A percentile compares a stretch with the other conserved stretches of the same genome.
Conservation (phyloP, 2,888 invertebrate species). For the Pterostichus niger region DNA sequence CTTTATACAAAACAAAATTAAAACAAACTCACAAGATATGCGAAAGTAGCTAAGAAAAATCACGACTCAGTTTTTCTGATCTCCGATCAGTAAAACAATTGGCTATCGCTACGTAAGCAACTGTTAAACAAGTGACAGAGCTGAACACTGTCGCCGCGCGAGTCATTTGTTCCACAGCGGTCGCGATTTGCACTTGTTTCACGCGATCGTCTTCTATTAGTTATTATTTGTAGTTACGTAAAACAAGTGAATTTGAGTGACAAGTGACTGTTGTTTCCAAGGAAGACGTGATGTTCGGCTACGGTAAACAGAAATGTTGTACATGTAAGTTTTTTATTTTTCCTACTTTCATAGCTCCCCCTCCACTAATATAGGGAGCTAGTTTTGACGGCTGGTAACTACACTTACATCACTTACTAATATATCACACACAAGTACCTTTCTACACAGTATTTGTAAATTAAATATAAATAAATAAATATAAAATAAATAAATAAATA, state of each 20-base stretch:
- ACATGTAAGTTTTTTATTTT: not conserved
- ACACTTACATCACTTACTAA: too few species aligned
- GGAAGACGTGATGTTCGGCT: not conserved
- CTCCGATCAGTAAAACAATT: not conserved
- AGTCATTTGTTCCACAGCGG: not conserved
- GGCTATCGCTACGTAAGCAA: conserved; percentile 9
- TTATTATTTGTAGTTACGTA: not conserved
- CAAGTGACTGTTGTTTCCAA: not conserved
- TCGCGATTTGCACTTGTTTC: not conserved
- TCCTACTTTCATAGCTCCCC: too few species aligned
- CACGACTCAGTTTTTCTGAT: too few species aligned
- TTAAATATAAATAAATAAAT: too few species aligned
- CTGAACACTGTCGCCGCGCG: not conserved
- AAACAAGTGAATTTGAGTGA: not conserved
- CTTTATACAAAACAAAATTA: too few species aligned
- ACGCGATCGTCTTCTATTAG: not conserved
- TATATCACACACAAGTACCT: too few species aligned
- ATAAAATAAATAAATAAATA: too few species aligned
- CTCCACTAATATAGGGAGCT: too few species aligned
- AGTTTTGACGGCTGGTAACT: too few species aligned
- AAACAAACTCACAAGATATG: too few species aligned
- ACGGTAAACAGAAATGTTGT: conserved; percentile 6
- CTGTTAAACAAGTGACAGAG: not conserved
- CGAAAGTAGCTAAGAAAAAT: too few species aligned
- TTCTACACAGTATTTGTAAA: too few species aligned